phyloP scores from a whole-genome alignment of 2,888 invertebrate genomes.

The Platerodrilus igneus region DNA sequence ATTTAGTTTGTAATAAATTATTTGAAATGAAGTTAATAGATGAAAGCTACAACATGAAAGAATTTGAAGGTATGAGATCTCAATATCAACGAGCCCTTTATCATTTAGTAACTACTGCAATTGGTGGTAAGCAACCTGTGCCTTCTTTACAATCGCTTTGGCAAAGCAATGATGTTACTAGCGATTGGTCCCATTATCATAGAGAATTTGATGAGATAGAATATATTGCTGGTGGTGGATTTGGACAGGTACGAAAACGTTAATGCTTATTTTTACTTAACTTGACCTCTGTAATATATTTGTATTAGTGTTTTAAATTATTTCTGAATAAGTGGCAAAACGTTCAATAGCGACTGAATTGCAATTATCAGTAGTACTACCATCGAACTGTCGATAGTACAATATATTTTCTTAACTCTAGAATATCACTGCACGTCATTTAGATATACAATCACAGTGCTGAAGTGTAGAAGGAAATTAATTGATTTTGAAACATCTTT shows the following conservation, averaged over 20 bases:
- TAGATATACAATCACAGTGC: too few species aligned
- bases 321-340: too few species aligned
- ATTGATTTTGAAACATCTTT: too few species aligned
- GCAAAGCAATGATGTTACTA: slow-evolving; percentile 52
- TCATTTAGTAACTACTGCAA: slow-evolving; percentile 59
- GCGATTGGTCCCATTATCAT: slow-evolving; percentile 62
- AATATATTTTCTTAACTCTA: too few species aligned
- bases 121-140: slow-evolving; percentile 52
- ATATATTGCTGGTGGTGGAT: slow-evolving; percentile 70
- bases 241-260: slow-evolving; percentile 60
- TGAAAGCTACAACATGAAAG: slow-evolving; percentile 62
- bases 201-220: slow-evolving; percentile 66
- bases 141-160: slow-evolving; percentile 49
- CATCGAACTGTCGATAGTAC: too few species aligned
- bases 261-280: too few species aligned
- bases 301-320: too few species aligned
- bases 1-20: slow-evolving; percentile 63
- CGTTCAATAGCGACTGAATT: too few species aligned
- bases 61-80: slow-evolving; percentile 65
- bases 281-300: too few species aligned
- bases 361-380: too few species aligned
- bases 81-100: slow-evolving; percentile 65
- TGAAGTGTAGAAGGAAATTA: too few species aligned
- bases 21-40: slow-evolving; percentile 67
- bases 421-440: too few species aligned